phyloP scores from a whole-genome alignment of 2,888 invertebrate species.

The Phlogophora meticulosa region DNA sequence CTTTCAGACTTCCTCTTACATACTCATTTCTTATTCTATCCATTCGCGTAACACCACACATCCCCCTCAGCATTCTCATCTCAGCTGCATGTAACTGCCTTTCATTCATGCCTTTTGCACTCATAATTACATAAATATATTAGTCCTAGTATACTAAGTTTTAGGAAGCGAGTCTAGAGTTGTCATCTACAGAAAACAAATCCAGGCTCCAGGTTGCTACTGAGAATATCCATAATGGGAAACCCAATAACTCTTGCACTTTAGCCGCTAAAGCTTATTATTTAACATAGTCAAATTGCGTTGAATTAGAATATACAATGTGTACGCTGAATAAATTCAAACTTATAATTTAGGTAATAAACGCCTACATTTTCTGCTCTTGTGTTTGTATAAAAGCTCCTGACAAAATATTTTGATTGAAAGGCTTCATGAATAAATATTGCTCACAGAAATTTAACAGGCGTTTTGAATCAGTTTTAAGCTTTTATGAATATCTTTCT shows the following conservation, averaged over 20 bases:
- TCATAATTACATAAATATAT: too few species aligned
- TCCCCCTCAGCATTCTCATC: too few species aligned
- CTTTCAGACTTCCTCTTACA: too few species aligned
- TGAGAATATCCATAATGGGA: background rate
- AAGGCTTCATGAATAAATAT: constrained; percentile 20
- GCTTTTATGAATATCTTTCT: background rate
- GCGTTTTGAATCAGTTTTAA: constrained; percentile 21
- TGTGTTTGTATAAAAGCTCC: constrained; percentile 24
- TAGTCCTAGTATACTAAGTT: too few species aligned
- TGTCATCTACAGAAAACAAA: too few species aligned
- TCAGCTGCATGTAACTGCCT: too few species aligned
- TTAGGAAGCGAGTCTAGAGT: too few species aligned
- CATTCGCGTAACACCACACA: too few species aligned
- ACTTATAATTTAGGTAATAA: background rate
- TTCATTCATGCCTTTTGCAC: too few species aligned
- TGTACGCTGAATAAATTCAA: constrained; percentile 1
- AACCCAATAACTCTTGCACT: background rate
- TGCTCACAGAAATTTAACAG: constrained; percentile 42
- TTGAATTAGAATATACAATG: background rate
- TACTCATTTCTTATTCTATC: too few species aligned
- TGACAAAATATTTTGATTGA: constrained; percentile 41
- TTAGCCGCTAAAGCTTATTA: too few species aligned
- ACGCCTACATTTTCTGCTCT: constrained; percentile 6
- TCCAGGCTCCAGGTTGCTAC: too few species aligned
- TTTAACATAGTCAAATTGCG: background rate